These are phyloP conservation scores for Amniataba percoides DNA, from an alignment of 2,797 vertebrate genomes.

Conservation along the genomic window DNA sequence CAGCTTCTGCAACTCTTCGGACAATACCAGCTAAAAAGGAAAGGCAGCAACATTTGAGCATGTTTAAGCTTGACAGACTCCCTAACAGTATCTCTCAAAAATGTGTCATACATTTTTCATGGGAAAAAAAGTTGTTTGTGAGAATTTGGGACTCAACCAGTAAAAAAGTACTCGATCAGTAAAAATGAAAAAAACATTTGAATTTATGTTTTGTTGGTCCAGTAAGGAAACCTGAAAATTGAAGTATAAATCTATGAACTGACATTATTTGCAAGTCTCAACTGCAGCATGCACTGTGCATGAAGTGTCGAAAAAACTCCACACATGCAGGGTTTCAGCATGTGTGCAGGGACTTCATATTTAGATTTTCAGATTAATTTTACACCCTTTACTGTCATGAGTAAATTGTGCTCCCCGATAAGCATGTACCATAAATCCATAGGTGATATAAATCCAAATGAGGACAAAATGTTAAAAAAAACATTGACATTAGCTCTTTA, in stretches of 20 bases:
- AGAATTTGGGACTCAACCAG: neutral
- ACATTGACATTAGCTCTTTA: neutral
- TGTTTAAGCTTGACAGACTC: too few relatives aligned
- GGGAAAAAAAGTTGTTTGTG: neutral
- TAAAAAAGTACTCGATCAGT: too few relatives aligned
- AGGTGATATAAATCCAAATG: neutral
- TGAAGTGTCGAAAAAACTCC: neutral
- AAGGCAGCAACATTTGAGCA: slow-evolving; percentile 14
- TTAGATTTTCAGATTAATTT: neutral
- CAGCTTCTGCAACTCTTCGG: slow-evolving; percentile 79
- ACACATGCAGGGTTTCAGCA: neutral
- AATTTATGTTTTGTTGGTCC: neutral
- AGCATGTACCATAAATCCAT: neutral
- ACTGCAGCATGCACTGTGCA: neutral
- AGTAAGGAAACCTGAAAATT: neutral
- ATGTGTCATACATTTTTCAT: neutral
- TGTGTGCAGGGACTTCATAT: too few relatives aligned
- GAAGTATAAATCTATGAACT: neutral
- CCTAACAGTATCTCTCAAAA: neutral
- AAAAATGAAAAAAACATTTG: neutral
- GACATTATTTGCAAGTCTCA: neutral
- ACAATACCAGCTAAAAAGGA: slow-evolving; percentile 78
- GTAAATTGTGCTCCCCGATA: neutral
- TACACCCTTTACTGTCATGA: neutral
- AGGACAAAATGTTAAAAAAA: neutral